phyloP scores from a whole-genome alignment of 2,797 vertebrate genomes.

The Muraenolepis orangiensis region DNA sequence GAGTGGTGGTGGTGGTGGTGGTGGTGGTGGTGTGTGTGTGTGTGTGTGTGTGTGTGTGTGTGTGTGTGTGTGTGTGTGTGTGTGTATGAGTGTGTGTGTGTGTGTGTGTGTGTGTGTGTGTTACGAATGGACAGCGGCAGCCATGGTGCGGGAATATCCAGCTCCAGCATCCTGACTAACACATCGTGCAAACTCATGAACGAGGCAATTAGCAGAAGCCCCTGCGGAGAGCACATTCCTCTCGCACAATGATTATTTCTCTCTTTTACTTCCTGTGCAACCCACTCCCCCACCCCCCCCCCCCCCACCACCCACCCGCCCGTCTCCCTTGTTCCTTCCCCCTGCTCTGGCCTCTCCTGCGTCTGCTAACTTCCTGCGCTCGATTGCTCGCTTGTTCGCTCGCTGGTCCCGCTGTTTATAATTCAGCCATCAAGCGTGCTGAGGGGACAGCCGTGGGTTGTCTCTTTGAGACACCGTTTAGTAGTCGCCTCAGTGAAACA shows the following conservation, averaged over 20 bases:
- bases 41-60: not conserved
- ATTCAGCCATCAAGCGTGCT: constrained; percentile 39
- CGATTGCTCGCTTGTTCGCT: constrained; percentile 31
- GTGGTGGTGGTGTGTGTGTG: not conserved
- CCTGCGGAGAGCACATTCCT: constrained; percentile 66
- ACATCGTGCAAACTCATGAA: constrained; percentile 59
- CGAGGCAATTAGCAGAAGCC: constrained; percentile 74
- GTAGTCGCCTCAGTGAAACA: not conserved
- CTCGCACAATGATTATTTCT: constrained; percentile 57
- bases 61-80: not conserved
- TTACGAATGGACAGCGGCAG: not conserved
- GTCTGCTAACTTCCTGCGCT: constrained; percentile 30
- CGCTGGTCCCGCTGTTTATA: constrained; percentile 33
- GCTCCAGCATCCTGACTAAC: constrained; percentile 56
- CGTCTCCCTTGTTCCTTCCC: not conserved
- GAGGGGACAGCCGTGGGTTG: not conserved
- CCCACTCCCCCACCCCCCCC: not conserved
- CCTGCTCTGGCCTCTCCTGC: constrained; percentile 7
- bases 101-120: too few species aligned
- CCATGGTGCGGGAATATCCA: constrained; percentile 31
- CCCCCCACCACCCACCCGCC: too few species aligned
- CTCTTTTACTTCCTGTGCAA: not conserved
- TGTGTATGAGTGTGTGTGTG: not conserved
- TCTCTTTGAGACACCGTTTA: not conserved
- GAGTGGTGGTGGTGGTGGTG: too few species aligned